Evolutionary conservation across 2,797 vertebrate species (phyloP), one percentile per base, ranked within the genome.

Genomic region (Lophotriccus pileatus): DNA sequence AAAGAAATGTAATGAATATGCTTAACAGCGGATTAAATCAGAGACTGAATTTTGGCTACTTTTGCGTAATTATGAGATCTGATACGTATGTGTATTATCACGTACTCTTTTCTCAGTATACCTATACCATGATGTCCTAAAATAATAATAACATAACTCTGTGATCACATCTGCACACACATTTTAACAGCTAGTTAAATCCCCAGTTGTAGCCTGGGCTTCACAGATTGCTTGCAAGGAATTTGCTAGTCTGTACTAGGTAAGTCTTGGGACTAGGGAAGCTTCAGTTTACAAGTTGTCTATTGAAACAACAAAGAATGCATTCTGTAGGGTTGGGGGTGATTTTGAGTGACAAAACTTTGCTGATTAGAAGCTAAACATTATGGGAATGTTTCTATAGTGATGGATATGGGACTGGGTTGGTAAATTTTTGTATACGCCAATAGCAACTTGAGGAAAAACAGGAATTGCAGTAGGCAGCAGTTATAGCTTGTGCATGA

Each of bases 401-500:
- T 4, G 5, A 17, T 14, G 43, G 18, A 8, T 52, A 21, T 24
- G 11, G 14, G 12, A 34, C 10, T 58, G 19, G 16, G 5, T 30
- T 81, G 32, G 28, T 67, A 80, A 30, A 27, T 34, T 77, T 70
- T 75, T 6, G 1, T 52, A 37, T 34, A 81, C 55, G 3, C 3
- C 8, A 21, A 36, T 2, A 39, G 6, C 5, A 86, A 83, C 9
- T 4, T 10, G 8, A 78, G 12, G 7, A 11, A 72, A 85, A 63
- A 1, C 12, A 87, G 18, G 43, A 67, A 81, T 28, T 72, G 30
- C 4, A 2, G 17, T 28, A 52, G n/a, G 36, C 32, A 59, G 28
- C 0, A 0, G 4, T 39, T 32, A 24, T 7, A 53, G 4, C 1
- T 44, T 53, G 6, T 4, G 3, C 0, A 1, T 25, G 52, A 67